These are phyloP conservation scores for Carcharodon carcharias DNA, from an alignment of 2,797 vertebrate species.

Conservation along the genomic window DNA sequence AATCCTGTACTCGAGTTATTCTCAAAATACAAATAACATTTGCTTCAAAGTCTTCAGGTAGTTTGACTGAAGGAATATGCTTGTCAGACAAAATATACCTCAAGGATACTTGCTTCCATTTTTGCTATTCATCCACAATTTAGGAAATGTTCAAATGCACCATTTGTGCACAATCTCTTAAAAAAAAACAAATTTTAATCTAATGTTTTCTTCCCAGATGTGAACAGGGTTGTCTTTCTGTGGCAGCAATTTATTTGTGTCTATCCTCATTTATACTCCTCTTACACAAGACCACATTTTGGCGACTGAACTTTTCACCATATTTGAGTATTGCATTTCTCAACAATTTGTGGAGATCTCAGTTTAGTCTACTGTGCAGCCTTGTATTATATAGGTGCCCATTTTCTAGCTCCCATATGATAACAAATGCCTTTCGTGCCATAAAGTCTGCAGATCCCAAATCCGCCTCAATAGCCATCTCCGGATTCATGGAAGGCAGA, in stretches of 20 bases:
- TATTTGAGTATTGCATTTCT: background rate
- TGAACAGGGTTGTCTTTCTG: background rate
- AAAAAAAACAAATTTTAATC: background rate
- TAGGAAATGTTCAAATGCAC: background rate
- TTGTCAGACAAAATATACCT: background rate
- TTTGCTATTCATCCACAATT: background rate
- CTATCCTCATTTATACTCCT: background rate
- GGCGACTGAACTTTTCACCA: background rate
- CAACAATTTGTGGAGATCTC: background rate
- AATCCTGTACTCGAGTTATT: background rate
- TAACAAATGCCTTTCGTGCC: too few species aligned
- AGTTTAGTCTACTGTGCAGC: background rate
- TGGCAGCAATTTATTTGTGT: background rate
- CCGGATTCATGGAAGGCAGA: too few species aligned
- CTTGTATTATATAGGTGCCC: background rate
- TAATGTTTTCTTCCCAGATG: background rate
- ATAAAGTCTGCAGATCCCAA: too few species aligned
- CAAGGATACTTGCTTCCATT: background rate
- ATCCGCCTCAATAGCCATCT: too few species aligned
- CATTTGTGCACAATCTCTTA: background rate
- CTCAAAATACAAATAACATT: background rate
- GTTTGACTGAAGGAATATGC: background rate
- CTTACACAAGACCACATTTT: background rate
- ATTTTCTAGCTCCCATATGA: background rate
- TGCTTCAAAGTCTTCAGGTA: background rate